These are phyloP conservation scores for Presbytis comata DNA, from an alignment of 2,797 vertebrate genomes.

Conservation along the genomic window DNA sequence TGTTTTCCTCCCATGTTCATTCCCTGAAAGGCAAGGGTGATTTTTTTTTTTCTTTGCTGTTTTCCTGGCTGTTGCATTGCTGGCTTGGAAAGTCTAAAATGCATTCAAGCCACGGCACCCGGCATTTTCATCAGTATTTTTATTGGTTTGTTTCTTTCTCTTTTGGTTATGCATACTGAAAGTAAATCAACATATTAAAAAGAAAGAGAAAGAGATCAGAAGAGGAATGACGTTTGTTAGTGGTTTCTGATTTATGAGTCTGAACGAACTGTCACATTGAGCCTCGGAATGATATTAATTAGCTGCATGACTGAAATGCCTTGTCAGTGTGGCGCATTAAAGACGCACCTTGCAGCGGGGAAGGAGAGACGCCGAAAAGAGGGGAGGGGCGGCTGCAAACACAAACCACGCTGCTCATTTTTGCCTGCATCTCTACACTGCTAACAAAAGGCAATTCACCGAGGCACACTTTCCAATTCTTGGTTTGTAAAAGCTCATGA, in stretches of 20 bases:
- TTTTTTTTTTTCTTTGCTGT: not conserved
- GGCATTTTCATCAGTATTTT: slow-evolving; percentile 68
- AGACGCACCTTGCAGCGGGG: fast-evolving
- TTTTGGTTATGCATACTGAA: not conserved
- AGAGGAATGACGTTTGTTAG: slow-evolving; percentile 44
- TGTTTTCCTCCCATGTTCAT: not conserved
- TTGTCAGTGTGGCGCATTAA: not conserved
- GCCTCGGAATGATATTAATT: slow-evolving; percentile 42
- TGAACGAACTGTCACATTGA: not conserved
- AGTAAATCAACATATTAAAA: slow-evolving; percentile 58
- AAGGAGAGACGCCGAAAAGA: not conserved
- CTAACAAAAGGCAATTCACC: not conserved
- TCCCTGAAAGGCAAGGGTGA: not conserved
- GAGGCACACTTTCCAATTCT: not conserved
- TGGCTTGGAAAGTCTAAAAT: slow-evolving; percentile 58
- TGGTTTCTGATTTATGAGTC: slow-evolving; percentile 40
- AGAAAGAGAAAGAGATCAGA: slow-evolving; percentile 44
- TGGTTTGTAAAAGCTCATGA: not conserved
- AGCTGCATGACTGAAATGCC: slow-evolving; percentile 68
- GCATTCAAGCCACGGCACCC: slow-evolving; percentile 54
- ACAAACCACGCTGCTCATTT: not conserved
- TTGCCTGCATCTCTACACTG: not conserved
- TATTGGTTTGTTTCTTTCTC: slow-evolving; percentile 59
- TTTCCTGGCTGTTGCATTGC: slow-evolving; percentile 76
- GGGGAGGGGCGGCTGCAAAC: not conserved